These are phyloP conservation scores for Drosophila neocordata DNA, from an alignment of 1,140 invertebrate genomes.

Conservation along the genomic window DNA sequence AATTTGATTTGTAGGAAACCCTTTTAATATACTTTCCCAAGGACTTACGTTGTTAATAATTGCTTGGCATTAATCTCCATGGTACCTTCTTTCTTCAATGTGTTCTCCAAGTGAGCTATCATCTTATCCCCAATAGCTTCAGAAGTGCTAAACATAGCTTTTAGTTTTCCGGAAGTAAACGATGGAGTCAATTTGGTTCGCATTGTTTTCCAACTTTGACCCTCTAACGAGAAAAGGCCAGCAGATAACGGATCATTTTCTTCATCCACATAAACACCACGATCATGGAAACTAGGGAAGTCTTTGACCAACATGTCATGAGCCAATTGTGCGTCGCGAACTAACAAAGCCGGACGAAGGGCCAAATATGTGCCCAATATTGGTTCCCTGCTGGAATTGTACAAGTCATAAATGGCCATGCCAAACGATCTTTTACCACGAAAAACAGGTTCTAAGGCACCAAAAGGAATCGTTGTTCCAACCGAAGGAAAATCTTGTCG, in stretches of 20 bases:
- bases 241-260: slow-evolving; percentile 66
- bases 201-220: slow-evolving; percentile 83
- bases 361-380: slow-evolving; percentile 75
- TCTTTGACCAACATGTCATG: slow-evolving; percentile 83
- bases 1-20: no score
- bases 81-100: slow-evolving; percentile 27
- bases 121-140: slow-evolving; percentile 81
- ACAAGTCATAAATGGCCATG: slow-evolving; percentile 68
- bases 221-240: slow-evolving; percentile 82
- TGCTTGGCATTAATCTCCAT: slow-evolving; percentile 58
- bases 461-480: slow-evolving; percentile 59
- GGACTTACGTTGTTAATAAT: slow-evolving; percentile 52
- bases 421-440: slow-evolving; percentile 60
- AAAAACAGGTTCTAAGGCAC: slow-evolving; percentile 48
- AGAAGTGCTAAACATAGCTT: slow-evolving; percentile 84
- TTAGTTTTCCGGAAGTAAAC: slow-evolving; percentile 85
- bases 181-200: slow-evolving; percentile 84
- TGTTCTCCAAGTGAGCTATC: slow-evolving; percentile 49
- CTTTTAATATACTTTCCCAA: no score
- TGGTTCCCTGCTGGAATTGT: slow-evolving; percentile 50
- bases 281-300: slow-evolving; percentile 82
- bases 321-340: slow-evolving; percentile 83
- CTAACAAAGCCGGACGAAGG: slow-evolving; percentile 78
- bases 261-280: slow-evolving; percentile 81
- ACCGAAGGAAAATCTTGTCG: slow-evolving; percentile 59